These are phyloP conservation scores for Drosophila azteca DNA, from an alignment of 1,140 invertebrate species.

Conservation along the genomic window DNA sequence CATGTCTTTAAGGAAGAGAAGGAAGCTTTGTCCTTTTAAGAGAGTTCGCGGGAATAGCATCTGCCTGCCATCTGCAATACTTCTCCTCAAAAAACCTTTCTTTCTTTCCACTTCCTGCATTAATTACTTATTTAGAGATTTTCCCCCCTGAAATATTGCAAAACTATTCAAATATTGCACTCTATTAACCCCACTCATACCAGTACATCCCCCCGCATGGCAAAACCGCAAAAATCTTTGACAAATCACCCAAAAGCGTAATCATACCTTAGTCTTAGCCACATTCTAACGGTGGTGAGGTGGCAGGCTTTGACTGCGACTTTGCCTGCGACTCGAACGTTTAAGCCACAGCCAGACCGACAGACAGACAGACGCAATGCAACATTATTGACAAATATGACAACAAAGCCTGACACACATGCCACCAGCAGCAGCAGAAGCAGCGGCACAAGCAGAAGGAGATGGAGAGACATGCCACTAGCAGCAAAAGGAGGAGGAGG, in stretches of 20 bases:
- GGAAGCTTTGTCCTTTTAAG: too few relatives aligned
- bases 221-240: conserved; percentile 17
- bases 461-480: background rate
- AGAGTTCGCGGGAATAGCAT: too few relatives aligned
- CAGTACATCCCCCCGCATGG: conserved; percentile 1
- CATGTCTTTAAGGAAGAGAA: too few relatives aligned
- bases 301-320: too few relatives aligned
- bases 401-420: conserved; percentile 58
- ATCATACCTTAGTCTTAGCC: conserved; percentile 16
- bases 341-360: too few relatives aligned
- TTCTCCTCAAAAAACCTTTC: too few relatives aligned
- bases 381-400: conserved; percentile 65
- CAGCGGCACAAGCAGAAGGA: conserved; percentile 11
- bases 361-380: conserved; percentile 30
- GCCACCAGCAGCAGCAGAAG: conserved; percentile 14
- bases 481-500: conserved; percentile 1
- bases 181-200: conserved; percentile 34
- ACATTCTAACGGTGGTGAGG: conserved; percentile 46
- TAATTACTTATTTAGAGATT: too few relatives aligned
- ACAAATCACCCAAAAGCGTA: conserved; percentile 35
- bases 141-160: conserved; percentile 23
- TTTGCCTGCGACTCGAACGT: too few relatives aligned
- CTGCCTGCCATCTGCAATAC: too few relatives aligned
- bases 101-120: too few relatives aligned
- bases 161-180: conserved; percentile 37